Base-by-base conservation (phyloP, 2,888 invertebrate genomes). In the Netelia melanura region DNA sequence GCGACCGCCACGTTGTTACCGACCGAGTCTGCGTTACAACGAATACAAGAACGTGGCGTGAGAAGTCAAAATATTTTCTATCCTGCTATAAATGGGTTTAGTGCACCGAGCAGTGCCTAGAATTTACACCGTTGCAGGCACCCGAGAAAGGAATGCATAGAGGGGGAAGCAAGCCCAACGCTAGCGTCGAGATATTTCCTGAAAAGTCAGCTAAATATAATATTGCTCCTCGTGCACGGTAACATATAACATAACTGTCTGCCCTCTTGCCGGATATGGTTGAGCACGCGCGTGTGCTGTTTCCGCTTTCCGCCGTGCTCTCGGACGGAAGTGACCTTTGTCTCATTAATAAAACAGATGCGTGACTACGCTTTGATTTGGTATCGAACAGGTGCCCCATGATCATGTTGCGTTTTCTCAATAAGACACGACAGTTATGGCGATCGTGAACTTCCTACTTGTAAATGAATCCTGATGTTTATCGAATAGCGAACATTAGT, bases 311-410 rank as follows among this genome's bases (percentile, higher is more conserved):
- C 74, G 87, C 83, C 74, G 87, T 82, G 83, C 75, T 87, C 80
- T 84, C 75, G 91, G 82, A 87, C 91, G 91, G 91, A 91, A 91
- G 88, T 88, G 88, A 90, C 91, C 90, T 90, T 89, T 89, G 86
- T 70, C 81, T 89, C 86, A 87, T 91, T 90, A 89, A 85, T 81
- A 90, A 91, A 90, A 87, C 85, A 62, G 78, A 54, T 30, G 81
- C 81, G 84, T 77, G 67, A 77, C 77, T 54, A 72, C 48, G 65
- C 38, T 72, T 68, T 81, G 81, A 84, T 77, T 76, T 77, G 81
- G 54, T 65, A 80, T 70, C 65, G 61, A 48, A 58, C 80, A 84
- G 80, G 83, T 76, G 83, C 54, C n/a, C 67, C 54, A 25, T 43
- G 38, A 75, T 75, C 43, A 17, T 64, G 79, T 48, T 79, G n/a